These are phyloP conservation scores for Tetheella fluctuosa DNA, from an alignment of 2,888 invertebrate species.

Conservation along the genomic window DNA sequence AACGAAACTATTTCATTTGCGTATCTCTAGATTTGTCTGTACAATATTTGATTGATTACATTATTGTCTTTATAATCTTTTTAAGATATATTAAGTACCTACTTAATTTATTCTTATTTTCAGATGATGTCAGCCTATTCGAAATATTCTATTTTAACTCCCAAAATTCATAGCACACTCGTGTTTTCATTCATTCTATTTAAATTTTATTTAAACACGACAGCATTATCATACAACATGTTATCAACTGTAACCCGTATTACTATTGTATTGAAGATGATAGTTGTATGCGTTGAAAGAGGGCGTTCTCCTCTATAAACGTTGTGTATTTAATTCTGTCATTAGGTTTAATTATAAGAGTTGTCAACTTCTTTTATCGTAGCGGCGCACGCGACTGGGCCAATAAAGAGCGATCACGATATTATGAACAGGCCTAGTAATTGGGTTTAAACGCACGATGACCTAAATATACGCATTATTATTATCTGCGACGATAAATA, in stretches of 20 bases:
- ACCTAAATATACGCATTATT: constrained; percentile 11
- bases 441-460: constrained; percentile 3
- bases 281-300: background rate
- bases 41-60: too few species aligned
- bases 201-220: constrained; percentile 35
- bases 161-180: constrained; percentile 21
- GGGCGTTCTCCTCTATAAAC: background rate
- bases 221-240: constrained; percentile 22
- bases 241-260: background rate
- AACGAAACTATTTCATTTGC: too few species aligned
- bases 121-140: background rate
- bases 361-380: constrained; percentile 38
- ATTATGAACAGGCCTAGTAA: constrained; percentile 5
- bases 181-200: constrained; percentile 29
- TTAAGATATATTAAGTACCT: background rate
- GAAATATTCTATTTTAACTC: constrained; percentile 9
- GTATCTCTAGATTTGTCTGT: too few species aligned
- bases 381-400: constrained; percentile 31
- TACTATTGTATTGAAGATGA: constrained; percentile 1
- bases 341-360: constrained; percentile 38
- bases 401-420: constrained; percentile 24
- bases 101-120: background rate
- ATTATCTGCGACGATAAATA: background rate
- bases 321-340: constrained; percentile 16
- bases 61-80: too few species aligned